phyloP scores from a whole-genome alignment of 2,888 invertebrate genomes.

The Dione vanillae region DNA sequence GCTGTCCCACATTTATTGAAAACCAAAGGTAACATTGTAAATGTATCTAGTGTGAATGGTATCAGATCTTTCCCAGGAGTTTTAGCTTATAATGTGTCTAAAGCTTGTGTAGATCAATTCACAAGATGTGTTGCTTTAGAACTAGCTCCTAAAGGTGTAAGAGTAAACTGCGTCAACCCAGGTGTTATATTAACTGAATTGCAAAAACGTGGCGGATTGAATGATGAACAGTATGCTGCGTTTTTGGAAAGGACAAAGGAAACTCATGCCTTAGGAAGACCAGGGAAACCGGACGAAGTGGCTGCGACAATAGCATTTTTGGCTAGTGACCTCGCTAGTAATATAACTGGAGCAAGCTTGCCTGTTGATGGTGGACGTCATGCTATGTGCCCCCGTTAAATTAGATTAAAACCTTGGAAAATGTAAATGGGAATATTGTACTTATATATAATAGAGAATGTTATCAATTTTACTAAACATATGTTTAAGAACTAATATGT shows the following conservation, averaged over 20 bases:
- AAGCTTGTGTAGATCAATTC: constrained; percentile 97
- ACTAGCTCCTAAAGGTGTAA: constrained; percentile 90
- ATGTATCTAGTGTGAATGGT: constrained; percentile 97
- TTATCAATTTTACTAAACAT: neutral
- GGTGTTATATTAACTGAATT: constrained; percentile 95
- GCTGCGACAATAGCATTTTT: constrained; percentile 96
- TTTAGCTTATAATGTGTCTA: constrained; percentile 96
- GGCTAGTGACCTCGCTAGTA: constrained; percentile 94
- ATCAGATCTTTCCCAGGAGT: constrained; percentile 95
- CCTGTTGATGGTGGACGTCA: constrained; percentile 98
- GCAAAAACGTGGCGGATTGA: constrained; percentile 94
- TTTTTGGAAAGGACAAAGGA: constrained; percentile 93
- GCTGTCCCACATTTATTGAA: constrained; percentile 93
- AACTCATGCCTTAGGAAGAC: constrained; percentile 96
- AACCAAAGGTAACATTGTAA: constrained; percentile 95
- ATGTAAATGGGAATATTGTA: neutral
- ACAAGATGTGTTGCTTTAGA: constrained; percentile 96
- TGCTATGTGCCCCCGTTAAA: constrained; percentile 95
- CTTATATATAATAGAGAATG: neutral
- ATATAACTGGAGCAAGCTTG: constrained; percentile 94
- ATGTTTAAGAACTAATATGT: neutral
- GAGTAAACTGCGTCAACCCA: constrained; percentile 97
- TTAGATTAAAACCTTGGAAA: neutral
- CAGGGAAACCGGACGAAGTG: constrained; percentile 93
- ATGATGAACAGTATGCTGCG: constrained; percentile 90